Conservation (phyloP, 2,797 vertebrate genomes). For the Clarias laeviceps region DNA sequence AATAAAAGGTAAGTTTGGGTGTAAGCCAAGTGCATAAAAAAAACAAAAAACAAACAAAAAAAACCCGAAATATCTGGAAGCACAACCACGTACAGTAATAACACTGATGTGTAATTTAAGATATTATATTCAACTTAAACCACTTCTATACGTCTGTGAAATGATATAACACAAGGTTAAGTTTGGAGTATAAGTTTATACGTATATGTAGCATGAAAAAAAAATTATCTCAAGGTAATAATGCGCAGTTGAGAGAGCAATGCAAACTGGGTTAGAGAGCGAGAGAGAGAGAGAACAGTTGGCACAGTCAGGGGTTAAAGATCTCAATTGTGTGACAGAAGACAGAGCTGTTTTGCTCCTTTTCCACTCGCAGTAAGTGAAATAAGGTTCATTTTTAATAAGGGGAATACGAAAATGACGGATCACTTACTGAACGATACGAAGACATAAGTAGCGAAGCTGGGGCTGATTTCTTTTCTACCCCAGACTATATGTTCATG, state of each 20-base stretch:
- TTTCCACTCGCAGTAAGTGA: background rate
- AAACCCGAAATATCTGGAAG: background rate
- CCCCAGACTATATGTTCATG: background rate
- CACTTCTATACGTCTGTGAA: background rate
- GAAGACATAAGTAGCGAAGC: background rate
- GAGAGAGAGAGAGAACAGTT: background rate
- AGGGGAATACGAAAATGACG: no score
- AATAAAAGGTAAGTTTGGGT: background rate
- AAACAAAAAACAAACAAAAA: background rate
- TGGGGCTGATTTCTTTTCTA: background rate
- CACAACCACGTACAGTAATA: background rate
- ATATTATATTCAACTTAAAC: background rate
- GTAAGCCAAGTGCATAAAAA: background rate
- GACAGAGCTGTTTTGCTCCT: background rate
- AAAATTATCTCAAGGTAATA: slow-evolving; percentile 51
- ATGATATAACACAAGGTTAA: background rate
- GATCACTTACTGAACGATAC: background rate
- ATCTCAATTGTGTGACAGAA: no score
- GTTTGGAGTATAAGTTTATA: no score
- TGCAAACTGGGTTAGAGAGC: slow-evolving; percentile 50
- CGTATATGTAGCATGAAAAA: no score
- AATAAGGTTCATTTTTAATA: no score
- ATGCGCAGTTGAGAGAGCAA: slow-evolving; percentile 44
- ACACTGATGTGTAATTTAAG: background rate
- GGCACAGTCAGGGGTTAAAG: background rate